Evolutionary conservation across 2,888 invertebrate genomes (phyloP), one percentile per base, ranked within the genome.

Genomic region (Nomada ferruginata): DNA sequence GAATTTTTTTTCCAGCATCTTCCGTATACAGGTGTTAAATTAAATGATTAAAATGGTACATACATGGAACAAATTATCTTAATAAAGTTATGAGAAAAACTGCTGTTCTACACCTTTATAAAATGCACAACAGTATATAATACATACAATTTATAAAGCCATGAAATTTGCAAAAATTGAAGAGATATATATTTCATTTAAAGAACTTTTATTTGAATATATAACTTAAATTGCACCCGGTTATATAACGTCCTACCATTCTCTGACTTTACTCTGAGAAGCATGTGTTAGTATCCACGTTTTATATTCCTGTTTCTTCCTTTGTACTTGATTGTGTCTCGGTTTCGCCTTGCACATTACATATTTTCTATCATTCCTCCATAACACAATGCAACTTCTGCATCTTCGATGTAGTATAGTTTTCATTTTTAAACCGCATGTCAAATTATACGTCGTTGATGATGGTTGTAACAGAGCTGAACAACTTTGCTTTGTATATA

Each of bases 251-350:
- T 29, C 68, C 81, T 92, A 95, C 95, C 95, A 95, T 0, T 94
- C 94, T 53, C 95, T 92, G 63, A 92, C 81, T 90, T 94, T 94
- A 0, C 95, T 95, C 92, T 97, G 97, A 26, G 96, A 96, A 4
- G 96, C 97, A 92, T 96, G 96, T 1, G 97, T 96, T 77, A 98
- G 91, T 77, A 97, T 96, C 96, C 97, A 97, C 23, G 96, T 96
- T 87, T 96, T 96, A 83, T 95, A 95, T 15, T 96, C 96, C 85
- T 95, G 95, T 77, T 96, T 95, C 77, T 95, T 95, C 95, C 96
- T 96, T 20, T 96, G 94, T 95, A 96, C 96, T 94, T 97, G 97
- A 91, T 98, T 98, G 91, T 98, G 98, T 53, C 97, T 95, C 29
- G 96, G 96, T 91, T 96, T 96, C 44, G 96, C 96, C 74, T 96